phyloP scores from a whole-genome alignment of 2,797 vertebrate genomes.

The Adrianichthys oophorus region DNA sequence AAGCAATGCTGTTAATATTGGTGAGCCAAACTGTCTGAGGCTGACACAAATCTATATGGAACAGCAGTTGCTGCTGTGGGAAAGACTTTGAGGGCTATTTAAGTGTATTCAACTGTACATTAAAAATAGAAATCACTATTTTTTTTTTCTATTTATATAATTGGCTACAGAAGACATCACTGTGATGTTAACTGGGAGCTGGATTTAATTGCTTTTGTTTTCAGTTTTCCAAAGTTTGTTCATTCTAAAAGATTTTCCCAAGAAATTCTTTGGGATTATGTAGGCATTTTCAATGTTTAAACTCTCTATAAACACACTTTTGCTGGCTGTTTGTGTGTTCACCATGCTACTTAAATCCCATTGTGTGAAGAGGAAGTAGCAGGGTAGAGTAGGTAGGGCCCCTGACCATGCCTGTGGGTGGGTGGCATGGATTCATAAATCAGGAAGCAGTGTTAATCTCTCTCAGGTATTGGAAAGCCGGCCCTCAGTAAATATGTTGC shows the following conservation, averaged over 20 bases:
- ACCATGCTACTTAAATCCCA: conserved; percentile 65
- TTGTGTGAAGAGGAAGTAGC: conserved; percentile 66
- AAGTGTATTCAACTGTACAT: too few relatives aligned
- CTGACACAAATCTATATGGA: conserved; percentile 40
- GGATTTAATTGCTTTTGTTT: conserved; percentile 1
- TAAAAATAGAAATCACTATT: too few relatives aligned
- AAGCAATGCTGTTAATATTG: conserved; percentile 49
- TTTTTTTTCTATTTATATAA: too few relatives aligned
- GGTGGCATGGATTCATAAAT: conserved; percentile 97
- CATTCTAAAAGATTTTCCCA: conserved; percentile 15
- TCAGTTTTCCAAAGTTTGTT: conserved; percentile 7
- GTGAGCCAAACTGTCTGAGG: conserved; percentile 53
- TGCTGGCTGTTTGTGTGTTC: conserved; percentile 42
- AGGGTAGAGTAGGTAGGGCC: conserved; percentile 60
- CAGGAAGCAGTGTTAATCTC: conserved; percentile 94
- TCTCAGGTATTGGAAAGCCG: conserved; percentile 94
- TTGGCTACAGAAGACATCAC: neutral
- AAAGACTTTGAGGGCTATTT: too few relatives aligned
- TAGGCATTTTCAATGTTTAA: conserved; percentile 31
- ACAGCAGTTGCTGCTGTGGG: too few relatives aligned
- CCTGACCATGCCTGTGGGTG: conserved; percentile 76
- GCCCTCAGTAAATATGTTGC: conserved; percentile 98
- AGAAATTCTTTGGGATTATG: conserved; percentile 32
- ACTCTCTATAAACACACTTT: conserved; percentile 32
- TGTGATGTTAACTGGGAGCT: conserved; percentile 18